Base-by-base conservation (phyloP, 2,797 vertebrate species). In the Myotis findleyi region DNA sequence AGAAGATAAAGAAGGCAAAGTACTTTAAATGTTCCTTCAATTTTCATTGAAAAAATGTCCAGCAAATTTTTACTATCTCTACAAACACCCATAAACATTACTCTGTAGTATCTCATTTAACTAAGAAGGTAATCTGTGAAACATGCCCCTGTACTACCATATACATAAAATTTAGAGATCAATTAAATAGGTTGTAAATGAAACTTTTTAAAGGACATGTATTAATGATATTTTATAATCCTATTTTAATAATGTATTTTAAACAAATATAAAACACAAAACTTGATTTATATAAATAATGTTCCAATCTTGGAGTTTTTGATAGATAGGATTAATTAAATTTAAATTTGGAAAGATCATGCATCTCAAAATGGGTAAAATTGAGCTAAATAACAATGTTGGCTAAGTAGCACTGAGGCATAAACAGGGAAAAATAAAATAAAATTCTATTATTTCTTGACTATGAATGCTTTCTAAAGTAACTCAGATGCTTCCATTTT, bases 401-500 rank as follows among this genome's bases (percentile, higher is more conserved):
- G 82, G 47, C 17, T 92, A 97, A 94, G 53, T 89, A 59, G 68
- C 88, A 97, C 1, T 2, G 85, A 97, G 69, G 76, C 89, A 97
- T 89, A 97, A 98, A 96, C n/a, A 95, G 93, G 8, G 30, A 93
- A 97, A 97, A 97, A 92, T 89, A 91, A 76, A 87, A 96, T 38
- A 71, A 95, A 96, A 96, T 76, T 44, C 36, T 93, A 66, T 97
- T 97, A 96, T 95, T 97, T 95, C 21, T 88, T 71, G 1, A 89
- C 64, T 92, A 30, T 88, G 68, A 96, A 96, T 94, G 68, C 83
- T 97, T 98, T 73, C 77, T 97, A 94, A 97, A 97, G 80, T 97
- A 98, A 96, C 84, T 95, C 92, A 72, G 91, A 90, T 97, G 68
- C 73, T 98, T 97, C 47, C 33, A 96, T 97, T 98, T 96, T 95